These are phyloP conservation scores for Pluvialis apricaria DNA, from an alignment of 2,113 vertebrate genomes.

Conservation along the genomic window DNA sequence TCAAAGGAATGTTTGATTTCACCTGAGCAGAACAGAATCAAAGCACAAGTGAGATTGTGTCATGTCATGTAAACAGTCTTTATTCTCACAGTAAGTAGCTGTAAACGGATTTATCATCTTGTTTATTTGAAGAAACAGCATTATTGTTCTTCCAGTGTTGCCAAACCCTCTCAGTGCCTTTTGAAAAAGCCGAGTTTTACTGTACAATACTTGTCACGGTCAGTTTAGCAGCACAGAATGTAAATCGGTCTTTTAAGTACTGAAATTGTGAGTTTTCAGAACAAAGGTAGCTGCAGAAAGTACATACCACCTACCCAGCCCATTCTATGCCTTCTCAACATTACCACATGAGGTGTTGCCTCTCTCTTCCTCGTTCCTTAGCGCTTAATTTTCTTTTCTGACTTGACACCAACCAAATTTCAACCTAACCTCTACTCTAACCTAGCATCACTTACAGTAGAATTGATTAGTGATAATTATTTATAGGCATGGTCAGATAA, in stretches of 20 bases:
- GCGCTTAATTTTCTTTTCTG: not conserved
- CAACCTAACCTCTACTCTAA: not conserved
- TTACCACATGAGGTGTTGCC: not conserved
- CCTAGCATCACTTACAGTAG: not conserved
- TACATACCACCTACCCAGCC: not conserved
- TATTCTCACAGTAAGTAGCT: accelerated
- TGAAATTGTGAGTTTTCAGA: not conserved
- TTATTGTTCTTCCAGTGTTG: not conserved
- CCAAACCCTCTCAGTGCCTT: not conserved
- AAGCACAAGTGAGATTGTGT: not conserved
- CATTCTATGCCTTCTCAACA: not conserved
- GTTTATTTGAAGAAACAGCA: not conserved
- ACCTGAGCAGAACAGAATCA: not conserved
- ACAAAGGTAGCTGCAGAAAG: not conserved
- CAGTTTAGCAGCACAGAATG: not conserved
- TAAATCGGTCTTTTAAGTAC: not conserved
- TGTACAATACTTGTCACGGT: not conserved
- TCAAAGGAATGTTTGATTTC: not conserved
- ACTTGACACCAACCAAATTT: not conserved
- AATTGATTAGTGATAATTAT: not conserved
- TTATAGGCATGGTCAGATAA: not conserved
- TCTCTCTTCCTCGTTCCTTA: too few species aligned
- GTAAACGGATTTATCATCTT: not conserved
- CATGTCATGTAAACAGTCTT: not conserved
- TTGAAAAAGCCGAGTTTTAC: not conserved